phyloP scores from a whole-genome alignment of 2,113 vertebrate genomes.

The Pelmatolapia mariae region DNA sequence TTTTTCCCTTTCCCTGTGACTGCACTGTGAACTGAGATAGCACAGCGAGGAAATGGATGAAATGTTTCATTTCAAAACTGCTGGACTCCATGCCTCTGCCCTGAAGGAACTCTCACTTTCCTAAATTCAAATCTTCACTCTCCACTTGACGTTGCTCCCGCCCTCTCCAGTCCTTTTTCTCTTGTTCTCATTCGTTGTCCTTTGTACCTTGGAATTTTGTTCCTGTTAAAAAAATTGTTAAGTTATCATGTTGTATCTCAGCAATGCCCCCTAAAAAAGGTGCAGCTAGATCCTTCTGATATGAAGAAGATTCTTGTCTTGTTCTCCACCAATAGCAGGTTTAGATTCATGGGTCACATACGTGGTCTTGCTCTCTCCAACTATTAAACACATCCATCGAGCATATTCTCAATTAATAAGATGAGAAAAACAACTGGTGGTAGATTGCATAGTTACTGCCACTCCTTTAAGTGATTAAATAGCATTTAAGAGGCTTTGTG shows the following conservation, averaged over 20 bases:
- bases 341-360: conserved; percentile 58
- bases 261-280: conserved; percentile 33
- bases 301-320: conserved; percentile 31
- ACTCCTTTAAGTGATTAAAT: conserved; percentile 59
- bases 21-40: background rate
- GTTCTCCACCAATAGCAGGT: conserved; percentile 28
- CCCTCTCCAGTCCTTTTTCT: background rate
- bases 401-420: conserved; percentile 54
- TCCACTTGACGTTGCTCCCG: background rate
- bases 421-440: conserved; percentile 53
- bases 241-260: conserved; percentile 41
- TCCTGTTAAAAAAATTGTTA: background rate
- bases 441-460: conserved; percentile 26
- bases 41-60: background rate
- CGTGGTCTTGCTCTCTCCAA: conserved; percentile 60
- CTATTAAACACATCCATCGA: conserved; percentile 71
- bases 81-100: background rate
- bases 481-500: conserved; percentile 53
- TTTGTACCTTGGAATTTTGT: background rate
- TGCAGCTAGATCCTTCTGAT: conserved; percentile 50
- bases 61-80: background rate
- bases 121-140: background rate
- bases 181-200: background rate
- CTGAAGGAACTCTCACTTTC: background rate
- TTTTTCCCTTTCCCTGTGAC: background rate